Evolutionary conservation across 2,888 invertebrate species (phyloP), one percentile per base, ranked within the genome.

Genomic region (Venusia cambrica): DNA sequence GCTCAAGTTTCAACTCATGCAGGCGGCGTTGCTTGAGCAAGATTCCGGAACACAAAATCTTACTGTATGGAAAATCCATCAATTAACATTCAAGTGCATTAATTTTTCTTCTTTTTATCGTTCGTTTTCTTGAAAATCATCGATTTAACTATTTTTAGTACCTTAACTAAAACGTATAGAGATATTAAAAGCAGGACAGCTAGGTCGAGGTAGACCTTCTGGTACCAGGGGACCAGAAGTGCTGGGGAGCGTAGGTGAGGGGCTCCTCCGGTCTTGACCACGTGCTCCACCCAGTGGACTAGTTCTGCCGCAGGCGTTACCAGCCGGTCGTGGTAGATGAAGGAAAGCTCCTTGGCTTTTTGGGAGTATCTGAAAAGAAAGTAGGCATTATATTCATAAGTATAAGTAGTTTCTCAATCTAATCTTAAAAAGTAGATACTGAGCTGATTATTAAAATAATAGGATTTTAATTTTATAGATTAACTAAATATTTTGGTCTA

Each of bases 231-330:
- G 7, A 66, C 35, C 20, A 40, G n/a, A 1, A 69, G 53, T 0
- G 66, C 70, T 0, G 56, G 58, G 0, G 72, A 70, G 24, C 66
- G 66, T 1, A 72, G 56, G 38, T 71, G 63, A 1, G 43, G 52
- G 0, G 72, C 73, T 2, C 73, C 73, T 0, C 48, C 20, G 0
- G 69, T 70, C 5, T 43, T 40, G 6, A 62, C 48, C 26, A 70
- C 71, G 44, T 71, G 67, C 14, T 63, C 61, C 8, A 62, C 60
- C 68, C 71, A 73, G 35, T 68, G 62, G 6, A 58, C 57, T 20
- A 73, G 9, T 43, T 68, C 69, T 5, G 18, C 42, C 3, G 58
- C 61, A 0, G 72, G 73, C 1, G 48, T 21, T 4, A 48, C 35
- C 2, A 57, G 59, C 1, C 73, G 49, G 41, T 72, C 57, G 48